A percentile compares a stretch with the other conserved stretches of the same genome.
phyloP scores from a whole-genome alignment of 2,113 vertebrate genomes.

The Tonatia bakeri region DNA sequence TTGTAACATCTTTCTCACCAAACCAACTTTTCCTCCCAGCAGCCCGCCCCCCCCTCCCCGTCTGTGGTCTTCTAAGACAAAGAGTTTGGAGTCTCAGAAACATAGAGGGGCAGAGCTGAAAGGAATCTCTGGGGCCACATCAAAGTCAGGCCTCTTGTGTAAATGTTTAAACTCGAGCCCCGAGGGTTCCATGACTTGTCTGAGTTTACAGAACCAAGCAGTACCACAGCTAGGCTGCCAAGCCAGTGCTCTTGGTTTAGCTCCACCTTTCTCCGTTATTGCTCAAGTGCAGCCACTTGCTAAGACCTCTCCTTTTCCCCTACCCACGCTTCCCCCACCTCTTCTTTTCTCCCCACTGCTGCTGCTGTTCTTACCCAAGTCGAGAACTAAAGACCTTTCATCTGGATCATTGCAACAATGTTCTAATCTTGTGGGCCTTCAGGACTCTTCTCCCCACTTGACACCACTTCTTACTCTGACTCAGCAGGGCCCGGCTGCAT shows the following conservation, averaged over 20 bases:
- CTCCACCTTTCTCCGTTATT: background rate
- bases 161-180: background rate
- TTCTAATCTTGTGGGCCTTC: background rate
- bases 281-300: background rate
- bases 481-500: background rate
- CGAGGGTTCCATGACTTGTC: background rate
- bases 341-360: background rate
- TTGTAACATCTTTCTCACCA: background rate
- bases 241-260: background rate
- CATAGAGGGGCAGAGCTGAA: background rate
- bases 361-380: background rate
- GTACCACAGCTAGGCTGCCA: background rate
- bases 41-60: background rate
- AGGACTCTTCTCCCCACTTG: background rate
- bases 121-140: background rate
- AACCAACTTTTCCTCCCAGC: background rate
- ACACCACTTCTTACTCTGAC: background rate
- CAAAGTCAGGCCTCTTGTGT: background rate
- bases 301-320: background rate
- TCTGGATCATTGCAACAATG: background rate
- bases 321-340: background rate
- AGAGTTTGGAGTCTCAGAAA: background rate
- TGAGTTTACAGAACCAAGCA: background rate
- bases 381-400: background rate
- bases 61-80: background rate